Conservation (phyloP, 2,797 vertebrate genomes). For the Sciaenops ocellatus region DNA sequence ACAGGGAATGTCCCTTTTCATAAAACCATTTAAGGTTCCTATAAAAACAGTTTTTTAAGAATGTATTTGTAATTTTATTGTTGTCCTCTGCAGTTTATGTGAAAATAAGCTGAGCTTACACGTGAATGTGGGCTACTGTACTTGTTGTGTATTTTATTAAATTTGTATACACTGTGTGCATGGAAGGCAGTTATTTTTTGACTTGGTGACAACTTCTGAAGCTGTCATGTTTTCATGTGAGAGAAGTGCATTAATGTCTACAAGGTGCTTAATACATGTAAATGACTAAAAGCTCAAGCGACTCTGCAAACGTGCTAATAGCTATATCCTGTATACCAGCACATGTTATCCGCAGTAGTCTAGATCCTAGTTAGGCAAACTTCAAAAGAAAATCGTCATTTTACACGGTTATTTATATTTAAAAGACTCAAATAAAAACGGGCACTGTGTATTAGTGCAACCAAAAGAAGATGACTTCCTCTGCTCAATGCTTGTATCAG, state of each 20-base stretch:
- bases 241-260: constrained; percentile 65
- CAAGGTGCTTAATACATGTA: constrained; percentile 67
- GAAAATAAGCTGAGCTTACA: constrained; percentile 99
- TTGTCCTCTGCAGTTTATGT: constrained; percentile 98
- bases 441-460: constrained; percentile 71
- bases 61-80: constrained; percentile 99
- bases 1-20: constrained; percentile 91
- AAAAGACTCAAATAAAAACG: constrained; percentile 70
- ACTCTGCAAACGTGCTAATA: constrained; percentile 55
- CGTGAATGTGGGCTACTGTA: constrained; percentile 97
- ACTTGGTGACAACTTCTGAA: constrained; percentile 59
- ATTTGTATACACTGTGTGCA: constrained; percentile 99
- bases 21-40: constrained; percentile 93
- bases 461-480: constrained; percentile 66
- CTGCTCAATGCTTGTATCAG: constrained; percentile 57
- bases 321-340: constrained; percentile 61
- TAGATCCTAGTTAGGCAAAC: constrained; percentile 48
- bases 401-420: constrained; percentile 71
- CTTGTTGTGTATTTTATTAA: constrained; percentile 99
- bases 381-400: constrained; percentile 49
- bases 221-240: constrained; percentile 67
- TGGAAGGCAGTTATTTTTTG: constrained; percentile 95
- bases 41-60: constrained; percentile 94
- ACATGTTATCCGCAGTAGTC: constrained; percentile 54
- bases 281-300: constrained; percentile 56